phyloP scores from a whole-genome alignment of 2,113 vertebrate genomes.

The Rynchops niger region DNA sequence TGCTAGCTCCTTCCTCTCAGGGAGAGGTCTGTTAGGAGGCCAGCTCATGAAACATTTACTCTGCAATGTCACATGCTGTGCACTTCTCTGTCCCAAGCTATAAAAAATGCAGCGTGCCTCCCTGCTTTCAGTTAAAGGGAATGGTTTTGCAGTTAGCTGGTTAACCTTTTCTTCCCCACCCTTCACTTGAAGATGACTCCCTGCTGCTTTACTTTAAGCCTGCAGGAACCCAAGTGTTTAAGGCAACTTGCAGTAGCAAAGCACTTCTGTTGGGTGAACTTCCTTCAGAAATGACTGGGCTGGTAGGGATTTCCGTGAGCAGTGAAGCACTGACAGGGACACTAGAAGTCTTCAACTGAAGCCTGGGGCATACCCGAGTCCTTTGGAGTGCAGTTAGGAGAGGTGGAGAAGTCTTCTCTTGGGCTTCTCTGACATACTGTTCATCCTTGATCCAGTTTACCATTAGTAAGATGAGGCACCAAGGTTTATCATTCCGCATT shows the following conservation, averaged over 20 bases:
- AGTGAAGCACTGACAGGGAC: neutral
- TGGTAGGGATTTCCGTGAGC: neutral
- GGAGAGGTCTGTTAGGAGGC: neutral
- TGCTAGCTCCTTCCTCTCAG: neutral
- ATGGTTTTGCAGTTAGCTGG: neutral
- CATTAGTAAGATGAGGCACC: neutral
- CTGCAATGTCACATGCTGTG: neutral
- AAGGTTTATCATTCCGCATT: neutral
- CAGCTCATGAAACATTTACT: slow-evolving; percentile 16
- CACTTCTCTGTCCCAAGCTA: neutral
- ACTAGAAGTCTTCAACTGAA: neutral
- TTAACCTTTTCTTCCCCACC: neutral
- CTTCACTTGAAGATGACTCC: neutral
- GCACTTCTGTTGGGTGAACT: neutral
- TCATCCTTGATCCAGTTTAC: neutral
- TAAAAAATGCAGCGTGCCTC: neutral
- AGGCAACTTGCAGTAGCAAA: neutral
- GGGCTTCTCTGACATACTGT: neutral
- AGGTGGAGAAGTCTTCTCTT: neutral
- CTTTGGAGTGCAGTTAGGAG: neutral
- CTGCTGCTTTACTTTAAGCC: neutral
- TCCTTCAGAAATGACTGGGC: neutral
- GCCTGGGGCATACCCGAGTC: neutral
- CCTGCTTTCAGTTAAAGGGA: neutral
- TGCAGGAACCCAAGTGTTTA: neutral